These are phyloP conservation scores for Drosophila mimetica DNA, from an alignment of 2,888 invertebrate species.

Conservation along the genomic window DNA sequence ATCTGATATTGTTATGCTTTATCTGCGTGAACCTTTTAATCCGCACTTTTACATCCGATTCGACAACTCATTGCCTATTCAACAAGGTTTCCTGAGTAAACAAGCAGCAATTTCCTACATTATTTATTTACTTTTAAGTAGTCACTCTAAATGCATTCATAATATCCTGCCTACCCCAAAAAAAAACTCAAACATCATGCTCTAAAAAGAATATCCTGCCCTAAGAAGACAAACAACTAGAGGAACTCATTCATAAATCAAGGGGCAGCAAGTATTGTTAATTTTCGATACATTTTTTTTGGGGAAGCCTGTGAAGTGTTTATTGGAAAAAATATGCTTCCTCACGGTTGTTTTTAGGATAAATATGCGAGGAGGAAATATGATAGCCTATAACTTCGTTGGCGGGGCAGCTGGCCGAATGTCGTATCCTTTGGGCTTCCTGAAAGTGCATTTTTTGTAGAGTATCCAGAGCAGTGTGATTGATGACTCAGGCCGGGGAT, in stretches of 20 bases:
- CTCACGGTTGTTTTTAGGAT: slow-evolving; percentile 70
- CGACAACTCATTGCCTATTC: slow-evolving; percentile 53
- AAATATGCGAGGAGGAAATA: slow-evolving; percentile 56
- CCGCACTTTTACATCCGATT: slow-evolving; percentile 17
- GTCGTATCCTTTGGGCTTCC: slow-evolving; percentile 26
- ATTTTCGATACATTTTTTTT: slow-evolving; percentile 57
- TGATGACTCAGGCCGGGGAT: slow-evolving; percentile 25
- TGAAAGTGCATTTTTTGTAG: slow-evolving; percentile 28
- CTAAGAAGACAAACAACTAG: slow-evolving; percentile 39
- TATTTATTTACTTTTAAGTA: slow-evolving; percentile 76
- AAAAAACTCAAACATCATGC: slow-evolving; percentile 55
- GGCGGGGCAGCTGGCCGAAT: slow-evolving; percentile 52
- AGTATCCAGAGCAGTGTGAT: slow-evolving; percentile 15
- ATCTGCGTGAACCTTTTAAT: neutral
- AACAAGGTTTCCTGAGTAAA: slow-evolving; percentile 43
- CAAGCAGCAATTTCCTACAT: slow-evolving; percentile 59
- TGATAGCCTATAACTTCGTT: slow-evolving; percentile 60
- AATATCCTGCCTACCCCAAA: slow-evolving; percentile 37
- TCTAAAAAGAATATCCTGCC: slow-evolving; percentile 49
- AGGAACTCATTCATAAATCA: slow-evolving; percentile 74
- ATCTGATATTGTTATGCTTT: neutral
- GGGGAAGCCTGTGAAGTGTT: slow-evolving; percentile 62
- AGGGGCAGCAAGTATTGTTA: slow-evolving; percentile 62
- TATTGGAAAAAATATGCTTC: slow-evolving; percentile 59
- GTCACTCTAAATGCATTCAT: slow-evolving; percentile 45